These are phyloP conservation scores for Marmota flaviventris DNA, from an alignment of 2,113 vertebrate genomes.

Conservation along the genomic window DNA sequence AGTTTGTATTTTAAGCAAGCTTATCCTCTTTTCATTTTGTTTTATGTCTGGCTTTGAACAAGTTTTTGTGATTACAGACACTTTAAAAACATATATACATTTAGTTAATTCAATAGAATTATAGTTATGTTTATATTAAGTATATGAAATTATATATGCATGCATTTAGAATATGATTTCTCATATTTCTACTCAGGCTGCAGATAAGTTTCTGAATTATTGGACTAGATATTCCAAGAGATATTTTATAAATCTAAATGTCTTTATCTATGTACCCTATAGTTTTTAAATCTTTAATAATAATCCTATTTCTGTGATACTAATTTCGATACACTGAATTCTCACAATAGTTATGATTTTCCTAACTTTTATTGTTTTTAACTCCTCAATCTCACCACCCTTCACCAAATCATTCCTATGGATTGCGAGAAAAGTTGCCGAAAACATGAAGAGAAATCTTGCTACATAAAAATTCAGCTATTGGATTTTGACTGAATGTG, in stretches of 20 bases:
- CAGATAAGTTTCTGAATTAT: neutral
- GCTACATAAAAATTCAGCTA: neutral
- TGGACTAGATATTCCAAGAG: neutral
- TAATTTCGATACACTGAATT: conserved; percentile 19
- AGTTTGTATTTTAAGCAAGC: neutral
- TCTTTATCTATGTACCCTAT: neutral
- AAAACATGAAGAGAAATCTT: neutral
- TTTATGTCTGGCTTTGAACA: neutral
- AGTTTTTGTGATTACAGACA: neutral
- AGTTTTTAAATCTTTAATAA: neutral
- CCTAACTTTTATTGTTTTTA: neutral
- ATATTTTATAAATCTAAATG: neutral
- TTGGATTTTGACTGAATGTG: neutral
- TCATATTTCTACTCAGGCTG: neutral
- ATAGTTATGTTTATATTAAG: neutral
- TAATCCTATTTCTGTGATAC: neutral
- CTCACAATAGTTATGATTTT: neutral
- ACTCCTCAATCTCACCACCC: neutral
- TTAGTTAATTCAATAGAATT: neutral
- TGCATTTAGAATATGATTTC: neutral
- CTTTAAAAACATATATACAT: neutral
- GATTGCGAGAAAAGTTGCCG: neutral
- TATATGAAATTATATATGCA: neutral
- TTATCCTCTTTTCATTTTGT: neutral
- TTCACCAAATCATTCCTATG: neutral